Percentiles rank a stretch among this genome's conserved stretches.
phyloP scores from a whole-genome alignment of 2,888 invertebrate species.

The Zygothrica quintamaculata region DNA sequence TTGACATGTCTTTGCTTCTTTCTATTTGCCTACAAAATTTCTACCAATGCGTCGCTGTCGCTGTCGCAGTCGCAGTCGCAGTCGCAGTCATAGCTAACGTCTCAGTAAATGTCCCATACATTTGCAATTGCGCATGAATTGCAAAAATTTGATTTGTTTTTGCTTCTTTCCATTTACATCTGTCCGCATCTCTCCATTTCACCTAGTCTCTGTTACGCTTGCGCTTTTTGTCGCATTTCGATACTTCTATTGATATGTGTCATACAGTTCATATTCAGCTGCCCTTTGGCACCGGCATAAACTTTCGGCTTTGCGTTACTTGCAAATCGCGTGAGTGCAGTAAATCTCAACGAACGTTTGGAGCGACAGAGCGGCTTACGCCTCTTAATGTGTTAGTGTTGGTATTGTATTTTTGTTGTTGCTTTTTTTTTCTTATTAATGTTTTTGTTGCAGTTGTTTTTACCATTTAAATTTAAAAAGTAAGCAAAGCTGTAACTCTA shows the following conservation, averaged over 20 bases:
- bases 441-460: conserved; percentile 53
- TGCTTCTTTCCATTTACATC: too few relatives aligned
- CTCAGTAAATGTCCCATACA: too few relatives aligned
- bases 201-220: conserved; percentile 30
- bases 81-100: too few relatives aligned
- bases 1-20: conserved; percentile 20
- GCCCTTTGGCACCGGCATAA: conserved; percentile 47
- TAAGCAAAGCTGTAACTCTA: conserved; percentile 66
- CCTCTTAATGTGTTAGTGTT: conserved; percentile 1
- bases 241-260: conserved; percentile 15
- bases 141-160: conserved; percentile 23
- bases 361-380: conserved; percentile 1
- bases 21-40: conserved; percentile 30
- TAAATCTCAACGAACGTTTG: conserved; percentile 16
- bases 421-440: conserved; percentile 2
- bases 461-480: conserved; percentile 65
- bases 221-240: conserved; percentile 29
- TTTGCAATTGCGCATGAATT: too few relatives aligned
- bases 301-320: conserved; percentile 6
- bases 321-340: conserved; percentile 8
- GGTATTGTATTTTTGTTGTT: conserved; percentile 1
- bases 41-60: too few relatives aligned
- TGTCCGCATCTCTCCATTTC: conserved; percentile 11
- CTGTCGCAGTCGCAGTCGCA: too few relatives aligned
- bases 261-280: conserved; percentile 15